A percentile compares a stretch with the other conserved stretches of the same genome.
Evolutionary conservation across 2,797 vertebrate species (phyloP).

Genomic region (Trematomus bernacchii): DNA sequence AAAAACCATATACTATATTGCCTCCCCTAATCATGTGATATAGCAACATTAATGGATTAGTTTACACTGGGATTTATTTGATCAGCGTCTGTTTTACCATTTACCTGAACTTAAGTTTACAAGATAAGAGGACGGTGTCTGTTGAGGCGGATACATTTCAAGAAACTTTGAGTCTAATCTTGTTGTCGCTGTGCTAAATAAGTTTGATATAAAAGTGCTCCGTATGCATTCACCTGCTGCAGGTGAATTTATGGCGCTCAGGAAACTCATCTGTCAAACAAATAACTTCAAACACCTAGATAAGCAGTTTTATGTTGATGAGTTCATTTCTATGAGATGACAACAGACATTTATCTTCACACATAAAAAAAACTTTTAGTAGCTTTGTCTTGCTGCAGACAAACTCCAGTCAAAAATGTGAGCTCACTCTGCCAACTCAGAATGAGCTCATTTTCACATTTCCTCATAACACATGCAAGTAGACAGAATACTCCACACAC

Average conservation of each 20-base stretch:
- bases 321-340: not conserved
- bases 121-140: not conserved
- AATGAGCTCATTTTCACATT: too few species aligned
- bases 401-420: constrained; percentile 3
- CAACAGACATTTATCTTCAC: not conserved
- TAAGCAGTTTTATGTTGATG: constrained; percentile 7
- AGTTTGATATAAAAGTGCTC: constrained; percentile 12
- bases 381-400: not conserved
- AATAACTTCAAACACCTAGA: not conserved
- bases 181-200: constrained; percentile 18
- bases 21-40: not conserved
- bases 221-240: constrained; percentile 4
- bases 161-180: not conserved
- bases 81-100: not conserved
- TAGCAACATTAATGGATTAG: constrained; percentile 2
- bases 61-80: constrained; percentile 4
- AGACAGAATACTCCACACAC: too few species aligned
- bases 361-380: not conserved
- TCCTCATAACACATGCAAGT: too few species aligned
- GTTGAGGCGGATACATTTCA: constrained; percentile 1
- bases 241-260: not conserved
- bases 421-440: not conserved
- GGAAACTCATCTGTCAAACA: constrained; percentile 8
- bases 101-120: not conserved
- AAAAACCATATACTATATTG: not conserved